These are phyloP conservation scores for Phrynocephalus forsythii DNA, from an alignment of 2,797 vertebrate genomes.

Conservation along the genomic window DNA sequence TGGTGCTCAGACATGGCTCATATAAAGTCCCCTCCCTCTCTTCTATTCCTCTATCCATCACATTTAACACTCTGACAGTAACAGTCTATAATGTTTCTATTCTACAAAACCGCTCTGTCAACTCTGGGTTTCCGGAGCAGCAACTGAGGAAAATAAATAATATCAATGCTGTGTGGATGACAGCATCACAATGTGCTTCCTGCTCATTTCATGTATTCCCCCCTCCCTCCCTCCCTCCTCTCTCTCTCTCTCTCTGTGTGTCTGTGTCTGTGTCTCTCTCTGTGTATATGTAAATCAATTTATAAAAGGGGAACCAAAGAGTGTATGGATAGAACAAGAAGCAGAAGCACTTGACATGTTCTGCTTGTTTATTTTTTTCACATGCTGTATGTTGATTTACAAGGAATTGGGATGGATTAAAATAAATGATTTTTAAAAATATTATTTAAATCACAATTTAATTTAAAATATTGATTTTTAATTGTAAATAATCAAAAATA, in stretches of 20 bases:
- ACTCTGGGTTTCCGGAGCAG: constrained; percentile 93
- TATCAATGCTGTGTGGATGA: constrained; percentile 85
- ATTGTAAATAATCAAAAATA: too few relatives aligned
- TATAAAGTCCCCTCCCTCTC: constrained; percentile 85
- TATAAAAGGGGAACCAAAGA: not conserved
- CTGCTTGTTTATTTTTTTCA: too few relatives aligned
- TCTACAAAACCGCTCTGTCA: constrained; percentile 99
- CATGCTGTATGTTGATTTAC: not conserved
- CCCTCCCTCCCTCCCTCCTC: too few relatives aligned
- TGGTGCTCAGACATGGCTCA: constrained; percentile 89
- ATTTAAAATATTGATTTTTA: too few relatives aligned
- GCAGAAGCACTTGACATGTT: constrained; percentile 14
- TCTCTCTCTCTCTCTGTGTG: constrained; percentile 8
- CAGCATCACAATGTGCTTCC: constrained; percentile 78
- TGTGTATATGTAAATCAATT: not conserved
- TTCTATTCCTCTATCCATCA: constrained; percentile 96
- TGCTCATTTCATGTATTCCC: constrained; percentile 54
- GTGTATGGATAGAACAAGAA: not conserved
- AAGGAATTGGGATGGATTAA: not conserved
- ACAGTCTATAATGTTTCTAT: constrained; percentile 99
- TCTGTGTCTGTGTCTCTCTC: not conserved
- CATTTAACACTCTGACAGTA: constrained; percentile 99
- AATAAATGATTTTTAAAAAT: too few relatives aligned
- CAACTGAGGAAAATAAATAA: constrained; percentile 98
- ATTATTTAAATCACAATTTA: too few relatives aligned